A percentile compares a stretch with the other conserved stretches of the same genome.
These are phyloP conservation scores for Saccostrea echinata DNA, from an alignment of 1,140 invertebrate species.

Conservation along the genomic window DNA sequence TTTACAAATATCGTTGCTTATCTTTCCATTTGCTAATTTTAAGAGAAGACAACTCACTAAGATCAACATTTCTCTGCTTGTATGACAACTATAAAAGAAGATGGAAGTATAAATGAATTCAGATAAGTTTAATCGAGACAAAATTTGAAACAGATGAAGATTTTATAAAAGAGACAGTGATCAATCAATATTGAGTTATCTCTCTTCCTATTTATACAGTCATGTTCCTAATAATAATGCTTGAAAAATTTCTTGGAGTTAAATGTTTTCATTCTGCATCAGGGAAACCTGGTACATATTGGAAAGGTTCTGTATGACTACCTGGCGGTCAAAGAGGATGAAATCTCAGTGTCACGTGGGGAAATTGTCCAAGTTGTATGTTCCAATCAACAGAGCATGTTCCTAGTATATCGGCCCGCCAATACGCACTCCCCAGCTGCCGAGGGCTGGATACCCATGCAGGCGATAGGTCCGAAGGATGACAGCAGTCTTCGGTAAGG, in stretches of 20 bases:
- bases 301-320: constrained; percentile 79
- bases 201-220: too few species aligned
- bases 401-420: constrained; percentile 78
- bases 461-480: constrained; percentile 81
- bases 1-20: too few species aligned
- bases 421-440: constrained; percentile 79
- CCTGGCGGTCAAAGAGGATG: constrained; percentile 80
- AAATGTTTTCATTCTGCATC: background rate
- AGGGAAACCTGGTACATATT: constrained; percentile 46
- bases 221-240: too few species aligned
- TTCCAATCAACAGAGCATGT: constrained; percentile 78
- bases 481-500: constrained; percentile 73
- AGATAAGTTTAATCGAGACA: too few species aligned
- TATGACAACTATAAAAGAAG: too few species aligned
- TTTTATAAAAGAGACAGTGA: too few species aligned
- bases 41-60: too few species aligned
- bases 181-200: too few species aligned
- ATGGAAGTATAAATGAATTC: too few species aligned
- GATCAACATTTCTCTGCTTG: too few species aligned
- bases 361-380: constrained; percentile 80
- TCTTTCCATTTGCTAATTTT: too few species aligned
- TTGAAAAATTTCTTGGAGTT: background rate
- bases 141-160: too few species aligned
- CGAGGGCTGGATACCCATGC: constrained; percentile 85
- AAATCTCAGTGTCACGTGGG: constrained; percentile 80